These are phyloP conservation scores for Thunnus thynnus DNA, from an alignment of 2,113 vertebrate species.

Conservation along the genomic window DNA sequence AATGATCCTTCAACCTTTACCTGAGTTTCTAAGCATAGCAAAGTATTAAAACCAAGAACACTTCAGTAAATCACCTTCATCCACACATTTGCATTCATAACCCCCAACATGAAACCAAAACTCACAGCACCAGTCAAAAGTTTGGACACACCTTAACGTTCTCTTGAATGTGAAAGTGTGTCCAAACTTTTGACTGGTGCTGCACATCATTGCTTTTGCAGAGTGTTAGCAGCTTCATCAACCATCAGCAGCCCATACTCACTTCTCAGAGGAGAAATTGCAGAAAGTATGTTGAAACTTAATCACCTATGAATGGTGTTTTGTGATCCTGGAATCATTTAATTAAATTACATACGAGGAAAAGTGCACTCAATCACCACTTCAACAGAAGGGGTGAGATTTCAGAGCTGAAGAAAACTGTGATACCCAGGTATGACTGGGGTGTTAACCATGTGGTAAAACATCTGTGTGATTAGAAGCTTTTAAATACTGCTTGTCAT, in stretches of 20 bases:
- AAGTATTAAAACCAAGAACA: slow-evolving; percentile 47
- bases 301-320: slow-evolving; percentile 23
- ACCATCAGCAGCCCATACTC: slow-evolving; percentile 37
- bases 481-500: slow-evolving; percentile 11
- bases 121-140: neutral
- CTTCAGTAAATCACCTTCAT: slow-evolving; percentile 16
- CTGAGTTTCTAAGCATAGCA: slow-evolving; percentile 74
- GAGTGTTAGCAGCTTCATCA: slow-evolving; percentile 64
- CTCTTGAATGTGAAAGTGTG: too few relatives aligned
- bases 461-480: slow-evolving; percentile 12
- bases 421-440: slow-evolving; percentile 1
- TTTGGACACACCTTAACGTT: too few relatives aligned
- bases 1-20: slow-evolving; percentile 64
- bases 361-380: slow-evolving; percentile 51
- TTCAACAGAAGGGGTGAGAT: slow-evolving; percentile 23
- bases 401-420: slow-evolving; percentile 19
- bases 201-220: slow-evolving; percentile 53
- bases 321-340: slow-evolving; percentile 36
- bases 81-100: slow-evolving; percentile 40
- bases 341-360: slow-evolving; percentile 34
- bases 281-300: slow-evolving; percentile 11
- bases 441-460: slow-evolving; percentile 8
- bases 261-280: slow-evolving; percentile 17
- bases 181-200: too few relatives aligned
- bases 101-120: slow-evolving; percentile 29